A percentile compares a stretch with the other conserved stretches of the same genome.
Evolutionary conservation across 2,113 vertebrate species (phyloP).

Genomic region (Megaceryle maxima): DNA sequence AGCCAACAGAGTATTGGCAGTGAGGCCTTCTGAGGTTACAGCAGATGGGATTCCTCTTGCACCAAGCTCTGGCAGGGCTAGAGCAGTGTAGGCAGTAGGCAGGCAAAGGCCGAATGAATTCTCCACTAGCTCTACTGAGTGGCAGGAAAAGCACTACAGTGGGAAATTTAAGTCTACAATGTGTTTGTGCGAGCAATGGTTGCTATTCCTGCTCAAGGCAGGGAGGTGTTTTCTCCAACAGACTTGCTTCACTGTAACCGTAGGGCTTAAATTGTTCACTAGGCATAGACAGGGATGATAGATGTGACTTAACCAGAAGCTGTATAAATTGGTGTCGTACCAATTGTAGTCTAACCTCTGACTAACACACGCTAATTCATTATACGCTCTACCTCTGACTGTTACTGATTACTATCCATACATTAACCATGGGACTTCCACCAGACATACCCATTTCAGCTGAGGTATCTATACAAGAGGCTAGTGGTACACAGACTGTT

Average conservation of each 20-base stretch:
- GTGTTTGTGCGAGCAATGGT: not conserved
- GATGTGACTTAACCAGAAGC: not conserved
- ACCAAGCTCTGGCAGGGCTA: not conserved
- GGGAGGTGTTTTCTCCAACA: not conserved
- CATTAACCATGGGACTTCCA: not conserved
- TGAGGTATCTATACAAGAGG: not conserved
- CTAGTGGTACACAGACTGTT: not conserved
- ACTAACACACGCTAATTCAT: not conserved
- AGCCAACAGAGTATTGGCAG: not conserved
- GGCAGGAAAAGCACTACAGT: not conserved
- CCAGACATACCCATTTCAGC: not conserved
- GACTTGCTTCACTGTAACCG: not conserved
- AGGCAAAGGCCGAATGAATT: not conserved
- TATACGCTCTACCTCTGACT: not conserved
- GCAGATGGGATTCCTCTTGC: not conserved
- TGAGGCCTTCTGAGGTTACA: not conserved
- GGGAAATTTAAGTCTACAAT: not conserved
- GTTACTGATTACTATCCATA: not conserved
- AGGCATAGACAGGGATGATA: not conserved
- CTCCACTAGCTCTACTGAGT: not conserved
- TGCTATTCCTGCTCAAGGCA: not conserved
- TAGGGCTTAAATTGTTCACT: not conserved
- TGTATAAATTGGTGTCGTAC: not conserved
- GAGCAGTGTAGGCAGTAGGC: not conserved
- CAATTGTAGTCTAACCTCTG: not conserved